Base-by-base conservation (phyloP, 2,113 vertebrate genomes). In the Neogobius melanostomus region DNA sequence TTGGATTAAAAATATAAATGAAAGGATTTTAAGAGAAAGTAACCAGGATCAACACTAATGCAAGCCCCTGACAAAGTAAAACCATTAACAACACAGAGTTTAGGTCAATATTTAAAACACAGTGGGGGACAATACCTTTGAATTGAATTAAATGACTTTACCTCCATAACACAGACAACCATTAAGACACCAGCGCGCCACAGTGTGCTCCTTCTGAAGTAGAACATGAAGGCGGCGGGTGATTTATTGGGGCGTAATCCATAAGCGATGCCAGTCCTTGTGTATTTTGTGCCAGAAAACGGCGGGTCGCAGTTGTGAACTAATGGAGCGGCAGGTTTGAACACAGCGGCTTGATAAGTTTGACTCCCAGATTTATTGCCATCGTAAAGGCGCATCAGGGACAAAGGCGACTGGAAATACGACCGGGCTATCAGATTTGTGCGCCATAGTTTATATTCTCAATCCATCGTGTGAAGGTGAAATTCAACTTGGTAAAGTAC, bases 401-500 rank as follows among this genome's bases (percentile, higher is more conserved):
- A 92, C 88, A 88, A 90, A 89, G 88, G 88, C 61, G 80, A 79
- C 80, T 15, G 79, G 75, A 83, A 87, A 89, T 85, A 82, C 70
- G 88, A 90, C 82, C 66, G 69, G 77, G 84, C 89, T 87, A 90
- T 89, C 74, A 72, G 69, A 65, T 57, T 87, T 84, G 63, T 54
- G 77, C 82, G 87, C 84, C 64, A 53, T 75, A 62, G 51, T 76
- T 80, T 66, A 71, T 78, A 79, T 76, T 84, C 64, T 72, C 63
- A 65, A 83, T 86, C 87, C 45, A 75, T 85, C 86, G 80, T 72
- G 71, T 69, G 66, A 77, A 89, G 84, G 87, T 84, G 52, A 88
- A 90, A 91, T 92, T 90, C 75, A 85, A 93, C 91, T 90, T 83
- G 89, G 87, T 93, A 94, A 94, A 61, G 90, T 81, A 48, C 81